Conservation (phyloP, 2,113 vertebrate species). For the Cygnus buccinator region DNA sequence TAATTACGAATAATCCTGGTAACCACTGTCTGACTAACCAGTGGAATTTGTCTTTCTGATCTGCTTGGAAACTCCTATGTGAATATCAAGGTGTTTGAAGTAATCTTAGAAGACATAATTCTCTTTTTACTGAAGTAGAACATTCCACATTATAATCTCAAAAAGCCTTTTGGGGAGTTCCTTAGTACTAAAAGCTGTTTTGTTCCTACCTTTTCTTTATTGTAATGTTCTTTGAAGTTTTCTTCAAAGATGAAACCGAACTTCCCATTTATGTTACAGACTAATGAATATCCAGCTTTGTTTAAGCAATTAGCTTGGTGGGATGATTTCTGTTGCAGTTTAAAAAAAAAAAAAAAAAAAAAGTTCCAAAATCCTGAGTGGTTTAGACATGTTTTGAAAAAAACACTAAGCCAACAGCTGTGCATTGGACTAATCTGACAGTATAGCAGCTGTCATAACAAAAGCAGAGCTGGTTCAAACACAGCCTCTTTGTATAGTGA, state of each 20-base stretch:
- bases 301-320: neutral
- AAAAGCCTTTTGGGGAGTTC: neutral
- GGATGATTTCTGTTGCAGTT: neutral
- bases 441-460: conserved; percentile 41
- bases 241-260: neutral
- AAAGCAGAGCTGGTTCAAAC: conserved; percentile 42
- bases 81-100: neutral
- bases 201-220: neutral
- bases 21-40: neutral
- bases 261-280: neutral
- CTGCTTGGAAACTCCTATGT: neutral
- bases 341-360: neutral
- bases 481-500: neutral
- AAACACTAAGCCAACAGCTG: conserved; percentile 21
- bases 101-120: neutral
- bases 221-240: neutral
- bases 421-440: neutral
- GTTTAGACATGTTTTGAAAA: conserved; percentile 9
- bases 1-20: neutral
- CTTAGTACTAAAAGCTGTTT: neutral
- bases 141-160: neutral
- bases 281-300: neutral
- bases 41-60: neutral
- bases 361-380: neutral
- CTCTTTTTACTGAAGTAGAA: neutral